Base-by-base conservation (phyloP, 2,888 invertebrate genomes). In the Pollenia griseotomentosa region DNA sequence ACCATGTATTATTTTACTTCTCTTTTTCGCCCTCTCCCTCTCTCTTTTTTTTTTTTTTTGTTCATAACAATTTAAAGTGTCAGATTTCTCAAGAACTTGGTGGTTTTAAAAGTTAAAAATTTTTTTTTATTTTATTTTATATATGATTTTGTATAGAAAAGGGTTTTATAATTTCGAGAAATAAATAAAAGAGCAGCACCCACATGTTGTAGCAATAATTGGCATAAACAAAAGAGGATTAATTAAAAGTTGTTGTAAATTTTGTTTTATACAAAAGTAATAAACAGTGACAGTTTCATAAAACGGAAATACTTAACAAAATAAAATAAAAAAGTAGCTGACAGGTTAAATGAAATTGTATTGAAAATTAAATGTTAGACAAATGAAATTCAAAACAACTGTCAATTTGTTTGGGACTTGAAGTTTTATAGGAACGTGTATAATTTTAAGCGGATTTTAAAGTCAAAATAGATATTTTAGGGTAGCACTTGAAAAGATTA, bases 141-240 rank as follows among this genome's bases (percentile, higher is more conserved):
- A 48, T 14, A 6, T 51, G 10, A 11, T 53, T 40, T 84, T 59
- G 46, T 51, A 16, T 42, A 48, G 42, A 79, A 83, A 79, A 84
- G 55, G 74, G 48, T 33, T 85, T 68, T 40, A 2, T 68, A 46
- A 48, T 48, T 65, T 19, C 19, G 16, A 59, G 19, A 51, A 53
- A 55, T 16, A 14, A 51, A 14, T 51, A 33, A 19, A 53, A 33
- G 9, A 70, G 40, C 48, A 70, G 66, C 84, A 74, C 87, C 84
- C 87, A 87, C 84, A 87, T 87, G 84, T 65, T 87, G 57, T 74
- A 74, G 44, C 14, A 53, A 70, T 82, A 87, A 87, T 87, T 87
- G 87, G 74, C 68, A 81, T 74, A 68, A 63, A 84, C 61, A 82
- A 84, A 83, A 82, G 87, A 63, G 81, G 87, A 87, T 87, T 87